These are phyloP conservation scores for Agrypnia vestita DNA, from an alignment of 1,140 invertebrate species.

Conservation along the genomic window DNA sequence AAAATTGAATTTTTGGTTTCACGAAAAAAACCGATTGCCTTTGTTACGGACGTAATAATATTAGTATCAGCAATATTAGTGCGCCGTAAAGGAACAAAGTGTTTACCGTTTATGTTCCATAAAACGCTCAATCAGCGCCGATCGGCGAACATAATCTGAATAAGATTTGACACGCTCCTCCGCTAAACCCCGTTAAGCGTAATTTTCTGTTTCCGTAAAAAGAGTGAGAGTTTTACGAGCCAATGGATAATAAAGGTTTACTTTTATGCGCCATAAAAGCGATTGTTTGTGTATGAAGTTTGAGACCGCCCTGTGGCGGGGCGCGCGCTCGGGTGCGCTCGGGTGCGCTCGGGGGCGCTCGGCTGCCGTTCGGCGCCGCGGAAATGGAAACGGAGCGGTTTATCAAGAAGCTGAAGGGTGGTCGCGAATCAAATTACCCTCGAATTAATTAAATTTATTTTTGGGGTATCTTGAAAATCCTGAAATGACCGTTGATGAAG, in stretches of 20 bases:
- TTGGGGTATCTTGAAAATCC: no score
- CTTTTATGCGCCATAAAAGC: slow-evolving; percentile 74
- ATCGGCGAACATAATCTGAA: slow-evolving; percentile 48
- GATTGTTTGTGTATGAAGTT: slow-evolving; percentile 67
- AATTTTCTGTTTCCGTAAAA: slow-evolving; percentile 65
- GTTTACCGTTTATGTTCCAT: slow-evolving; percentile 31
- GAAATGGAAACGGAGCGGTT: not conserved
- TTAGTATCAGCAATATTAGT: slow-evolving; percentile 7
- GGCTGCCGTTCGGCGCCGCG: not conserved
- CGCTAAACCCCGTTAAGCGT: slow-evolving; percentile 49
- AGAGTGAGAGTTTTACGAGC: slow-evolving; percentile 72
- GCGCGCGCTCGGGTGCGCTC: not conserved
- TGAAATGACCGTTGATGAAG: no score
- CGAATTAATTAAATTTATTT: no score
- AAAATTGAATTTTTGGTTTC: not conserved
- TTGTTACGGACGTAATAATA: not conserved
- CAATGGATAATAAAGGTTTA: slow-evolving; percentile 72
- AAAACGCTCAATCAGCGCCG: slow-evolving; percentile 37
- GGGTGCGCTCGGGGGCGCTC: not conserved
- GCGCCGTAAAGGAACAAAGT: not conserved
- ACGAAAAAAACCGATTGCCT: not conserved
- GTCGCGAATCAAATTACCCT: no score
- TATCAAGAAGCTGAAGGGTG: no score
- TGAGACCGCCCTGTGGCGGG: slow-evolving; percentile 31
- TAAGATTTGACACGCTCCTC: slow-evolving; percentile 56